Conservation (phyloP, 1,140 invertebrate species). For the Trichomalopsis sarcophagae region DNA sequence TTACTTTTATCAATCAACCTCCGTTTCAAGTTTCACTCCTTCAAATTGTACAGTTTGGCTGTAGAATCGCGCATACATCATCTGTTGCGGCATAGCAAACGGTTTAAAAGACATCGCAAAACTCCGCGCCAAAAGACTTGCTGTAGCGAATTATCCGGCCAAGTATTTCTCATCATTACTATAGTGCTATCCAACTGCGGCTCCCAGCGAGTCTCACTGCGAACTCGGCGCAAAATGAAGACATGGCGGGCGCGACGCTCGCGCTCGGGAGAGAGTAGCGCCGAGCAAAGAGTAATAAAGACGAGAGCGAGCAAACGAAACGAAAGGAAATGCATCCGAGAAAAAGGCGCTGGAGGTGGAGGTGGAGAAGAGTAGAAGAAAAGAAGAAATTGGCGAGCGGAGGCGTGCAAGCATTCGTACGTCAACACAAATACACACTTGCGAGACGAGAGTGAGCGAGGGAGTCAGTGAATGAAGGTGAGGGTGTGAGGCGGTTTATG, state of each 20-base stretch:
- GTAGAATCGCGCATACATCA: no score
- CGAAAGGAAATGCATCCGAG: slow-evolving; percentile 18
- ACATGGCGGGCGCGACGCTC: not conserved
- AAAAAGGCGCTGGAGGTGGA: not conserved
- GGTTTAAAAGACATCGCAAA: no score
- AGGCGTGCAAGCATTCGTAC: slow-evolving; percentile 13
- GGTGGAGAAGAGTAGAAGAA: slow-evolving; percentile 14
- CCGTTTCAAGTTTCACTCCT: no score
- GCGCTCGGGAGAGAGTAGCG: not conserved
- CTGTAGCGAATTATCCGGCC: not conserved
- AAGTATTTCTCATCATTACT: not conserved
- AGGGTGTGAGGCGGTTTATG: slow-evolving; percentile 28
- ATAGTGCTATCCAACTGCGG: not conserved
- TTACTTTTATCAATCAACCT: no score
- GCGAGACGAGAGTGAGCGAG: not conserved
- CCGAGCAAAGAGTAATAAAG: slow-evolving; percentile 38
- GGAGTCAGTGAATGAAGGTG: not conserved
- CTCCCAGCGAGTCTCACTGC: not conserved
- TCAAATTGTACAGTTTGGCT: no score
- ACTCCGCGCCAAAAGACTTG: no score
- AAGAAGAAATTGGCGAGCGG: slow-evolving; percentile 40
- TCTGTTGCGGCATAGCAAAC: no score
- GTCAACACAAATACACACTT: not conserved
- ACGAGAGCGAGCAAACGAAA: slow-evolving; percentile 6
- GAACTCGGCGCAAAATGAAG: slow-evolving; percentile 16